phyloP scores from a whole-genome alignment of 2,797 vertebrate species.

The Trachops cirrhosus region DNA sequence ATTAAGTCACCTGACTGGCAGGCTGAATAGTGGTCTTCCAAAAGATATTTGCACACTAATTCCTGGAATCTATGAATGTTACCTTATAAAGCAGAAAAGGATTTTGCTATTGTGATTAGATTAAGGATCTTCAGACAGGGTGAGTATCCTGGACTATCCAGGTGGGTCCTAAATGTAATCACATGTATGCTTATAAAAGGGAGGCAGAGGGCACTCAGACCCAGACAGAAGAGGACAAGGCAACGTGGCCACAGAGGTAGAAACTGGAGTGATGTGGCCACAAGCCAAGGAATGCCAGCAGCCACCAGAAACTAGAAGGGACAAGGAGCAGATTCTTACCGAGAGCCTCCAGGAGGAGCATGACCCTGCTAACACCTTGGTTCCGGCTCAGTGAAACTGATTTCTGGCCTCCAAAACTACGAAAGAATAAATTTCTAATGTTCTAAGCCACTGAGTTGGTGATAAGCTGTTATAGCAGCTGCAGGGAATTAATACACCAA shows the following conservation, averaged over 20 bases:
- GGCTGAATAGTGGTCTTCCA: background rate
- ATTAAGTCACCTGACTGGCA: background rate
- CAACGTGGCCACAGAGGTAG: background rate
- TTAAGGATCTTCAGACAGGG: background rate
- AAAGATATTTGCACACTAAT: background rate
- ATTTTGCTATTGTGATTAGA: background rate
- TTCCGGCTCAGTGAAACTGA: background rate
- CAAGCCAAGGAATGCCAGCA: background rate
- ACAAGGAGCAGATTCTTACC: background rate
- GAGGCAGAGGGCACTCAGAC: background rate
- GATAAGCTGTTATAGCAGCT: background rate
- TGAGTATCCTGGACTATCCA: background rate
- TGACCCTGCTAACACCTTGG: background rate
- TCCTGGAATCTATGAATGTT: background rate
- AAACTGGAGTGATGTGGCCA: background rate
- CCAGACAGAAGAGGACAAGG: background rate
- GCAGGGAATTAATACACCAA: background rate
- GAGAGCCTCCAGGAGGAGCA: background rate
- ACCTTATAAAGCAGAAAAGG: background rate
- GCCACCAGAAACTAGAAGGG: background rate
- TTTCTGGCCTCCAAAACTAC: background rate
- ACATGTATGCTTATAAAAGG: background rate
- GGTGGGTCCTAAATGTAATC: background rate
- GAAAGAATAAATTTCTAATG: constrained; percentile 17
- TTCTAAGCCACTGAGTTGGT: constrained; percentile 22